Conservation (phyloP, 2,797 vertebrate species). For the Numenius phaeopus region DNA sequence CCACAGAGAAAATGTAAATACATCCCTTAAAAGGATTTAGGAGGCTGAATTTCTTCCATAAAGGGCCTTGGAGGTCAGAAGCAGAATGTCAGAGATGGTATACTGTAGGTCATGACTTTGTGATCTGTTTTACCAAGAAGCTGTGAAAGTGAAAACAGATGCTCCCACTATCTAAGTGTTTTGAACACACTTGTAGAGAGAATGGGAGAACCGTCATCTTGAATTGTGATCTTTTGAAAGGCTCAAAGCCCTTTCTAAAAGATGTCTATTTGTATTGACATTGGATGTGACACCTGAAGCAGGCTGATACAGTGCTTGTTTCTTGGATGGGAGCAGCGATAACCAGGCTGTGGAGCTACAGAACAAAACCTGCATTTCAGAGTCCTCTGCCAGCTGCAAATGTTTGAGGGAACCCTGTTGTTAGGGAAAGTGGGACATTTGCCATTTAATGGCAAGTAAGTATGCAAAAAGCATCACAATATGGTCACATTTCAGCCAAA, state of each 20-base stretch:
- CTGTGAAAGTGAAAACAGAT: background rate
- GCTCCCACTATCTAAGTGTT: background rate
- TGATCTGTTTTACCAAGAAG: background rate
- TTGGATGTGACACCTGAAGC: background rate
- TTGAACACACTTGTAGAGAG: background rate
- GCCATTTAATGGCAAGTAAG: background rate
- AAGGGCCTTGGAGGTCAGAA: background rate
- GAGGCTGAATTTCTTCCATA: background rate
- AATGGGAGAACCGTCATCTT: background rate
- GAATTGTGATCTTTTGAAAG: background rate
- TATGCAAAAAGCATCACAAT: background rate
- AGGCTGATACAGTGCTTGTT: background rate
- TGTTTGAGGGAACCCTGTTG: background rate
- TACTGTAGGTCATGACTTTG: background rate
- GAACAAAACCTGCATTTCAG: background rate
- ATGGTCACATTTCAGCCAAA: background rate
- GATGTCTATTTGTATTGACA: background rate
- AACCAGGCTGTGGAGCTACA: background rate
- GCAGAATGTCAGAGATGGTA: background rate
- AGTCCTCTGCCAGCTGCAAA: background rate
- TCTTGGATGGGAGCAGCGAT: background rate
- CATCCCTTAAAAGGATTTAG: background rate
- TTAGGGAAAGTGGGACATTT: background rate
- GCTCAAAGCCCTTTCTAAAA: background rate
- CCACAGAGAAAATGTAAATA: background rate